Percentiles rank a stretch among this genome's conserved stretches.
These are phyloP conservation scores for Megaleporinus macrocephalus DNA, from an alignment of 2,113 vertebrate species.

Conservation along the genomic window DNA sequence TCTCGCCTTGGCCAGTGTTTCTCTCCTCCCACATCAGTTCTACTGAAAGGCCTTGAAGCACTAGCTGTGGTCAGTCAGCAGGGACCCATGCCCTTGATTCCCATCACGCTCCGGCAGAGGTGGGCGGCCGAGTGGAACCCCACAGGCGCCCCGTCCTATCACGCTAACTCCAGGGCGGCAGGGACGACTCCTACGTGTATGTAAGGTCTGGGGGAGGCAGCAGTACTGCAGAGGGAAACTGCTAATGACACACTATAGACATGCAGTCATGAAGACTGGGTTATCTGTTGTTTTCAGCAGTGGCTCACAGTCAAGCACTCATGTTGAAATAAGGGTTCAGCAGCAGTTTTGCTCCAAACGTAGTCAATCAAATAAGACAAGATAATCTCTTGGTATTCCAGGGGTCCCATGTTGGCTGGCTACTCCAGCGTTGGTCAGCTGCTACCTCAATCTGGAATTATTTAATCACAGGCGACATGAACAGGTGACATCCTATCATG, in stretches of 20 bases:
- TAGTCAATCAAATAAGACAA: too few species aligned
- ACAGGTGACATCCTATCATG: too few species aligned
- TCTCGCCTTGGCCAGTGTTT: not conserved
- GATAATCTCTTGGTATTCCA: too few species aligned
- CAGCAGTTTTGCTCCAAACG: too few species aligned
- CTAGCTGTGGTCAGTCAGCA: slow-evolving; percentile 22
- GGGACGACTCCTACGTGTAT: slow-evolving; percentile 19
- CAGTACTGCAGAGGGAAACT: not conserved
- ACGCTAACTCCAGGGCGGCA: not conserved
- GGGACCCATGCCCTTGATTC: slow-evolving; percentile 4
- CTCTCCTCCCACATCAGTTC: slow-evolving; percentile 35
- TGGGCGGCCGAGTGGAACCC: slow-evolving; percentile 19
- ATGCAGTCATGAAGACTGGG: not conserved
- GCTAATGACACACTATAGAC: not conserved
- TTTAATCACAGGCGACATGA: too few species aligned
- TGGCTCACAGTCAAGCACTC: not conserved
- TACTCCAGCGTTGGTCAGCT: too few species aligned
- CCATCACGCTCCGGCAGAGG: not conserved
- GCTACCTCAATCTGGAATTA: too few species aligned
- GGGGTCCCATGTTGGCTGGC: too few species aligned
- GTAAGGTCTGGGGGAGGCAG: not conserved
- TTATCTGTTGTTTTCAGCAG: not conserved
- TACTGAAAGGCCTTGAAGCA: slow-evolving; percentile 19
- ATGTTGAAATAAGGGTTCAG: too few species aligned
- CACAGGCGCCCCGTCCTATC: not conserved